Percentiles rank a stretch among this genome's conserved stretches.
Evolutionary conservation across 1,140 invertebrate species (phyloP).

Genomic region (Pristionchus pacificus): DNA sequence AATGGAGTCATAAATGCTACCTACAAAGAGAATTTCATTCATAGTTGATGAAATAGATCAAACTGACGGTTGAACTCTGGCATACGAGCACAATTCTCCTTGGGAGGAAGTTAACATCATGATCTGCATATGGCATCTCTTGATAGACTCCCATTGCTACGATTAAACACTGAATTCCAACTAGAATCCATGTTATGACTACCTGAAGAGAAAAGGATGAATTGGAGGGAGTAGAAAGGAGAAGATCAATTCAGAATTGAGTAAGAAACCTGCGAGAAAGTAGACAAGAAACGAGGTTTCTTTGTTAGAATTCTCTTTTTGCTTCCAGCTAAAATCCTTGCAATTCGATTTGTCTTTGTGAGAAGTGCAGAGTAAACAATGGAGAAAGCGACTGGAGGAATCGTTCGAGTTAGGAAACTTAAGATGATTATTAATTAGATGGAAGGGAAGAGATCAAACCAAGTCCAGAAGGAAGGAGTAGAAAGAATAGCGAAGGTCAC

Average conservation of each 20-base stretch:
- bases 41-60: background rate
- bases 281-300: conserved; percentile 69
- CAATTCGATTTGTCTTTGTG: conserved; percentile 81
- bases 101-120: conserved; percentile 36
- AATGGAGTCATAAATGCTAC: conserved; percentile 71
- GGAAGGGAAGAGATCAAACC: conserved; percentile 56
- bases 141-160: conserved; percentile 69
- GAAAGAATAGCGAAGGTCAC: conserved; percentile 71
- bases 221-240: background rate
- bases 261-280: conserved; percentile 64
- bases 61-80: background rate
- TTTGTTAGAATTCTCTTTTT: conserved; percentile 76
- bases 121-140: conserved; percentile 64
- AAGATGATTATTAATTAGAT: background rate
- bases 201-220: conserved; percentile 39
- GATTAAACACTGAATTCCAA: conserved; percentile 70
- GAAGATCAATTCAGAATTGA: background rate
- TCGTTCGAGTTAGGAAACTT: conserved; percentile 34
- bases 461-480: conserved; percentile 68
- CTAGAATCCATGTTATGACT: conserved; percentile 62
- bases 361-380: conserved; percentile 78
- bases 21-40: background rate
- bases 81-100: conserved; percentile 33
- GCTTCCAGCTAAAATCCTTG: conserved; percentile 74
- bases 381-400: conserved; percentile 68